Evolutionary conservation across 2,888 invertebrate species (phyloP), one percentile per base, ranked within the genome.

Genomic region (Priocnemis perturbator): DNA sequence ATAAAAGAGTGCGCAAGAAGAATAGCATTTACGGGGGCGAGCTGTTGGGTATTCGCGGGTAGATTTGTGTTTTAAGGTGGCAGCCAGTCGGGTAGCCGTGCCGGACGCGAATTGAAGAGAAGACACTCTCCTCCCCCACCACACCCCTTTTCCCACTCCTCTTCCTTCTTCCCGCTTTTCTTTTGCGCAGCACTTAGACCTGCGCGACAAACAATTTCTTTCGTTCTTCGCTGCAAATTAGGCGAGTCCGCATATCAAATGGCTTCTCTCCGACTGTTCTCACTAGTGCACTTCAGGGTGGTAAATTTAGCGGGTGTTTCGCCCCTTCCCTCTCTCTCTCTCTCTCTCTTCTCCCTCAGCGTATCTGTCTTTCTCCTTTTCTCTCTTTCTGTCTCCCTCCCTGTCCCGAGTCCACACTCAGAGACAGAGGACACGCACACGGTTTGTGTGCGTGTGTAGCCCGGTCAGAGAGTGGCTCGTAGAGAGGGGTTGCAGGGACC

Each of bases 231-330:
- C 2, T n/a, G 9, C 57, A 37, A 58, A 58, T 58, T 58, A 37
- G 58, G 19, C 58, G 45, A 45, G 15, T 37, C 58, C 30, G 17
- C 37, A 30, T 37, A 21, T 58, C 60, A 60, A 68, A 64, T 61
- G 53, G 60, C 61, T 64, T 45, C 17, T 47, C 48, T 57, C 19
- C 37, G 7, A 50, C 37, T 53, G 19, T 53, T 60, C 20, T 62
- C 52, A 55, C 20, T n/a, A 55, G 59, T 50, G 63, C 71, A 71
- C 71, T 67, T 56, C 53, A 9, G 52, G 53, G 58, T 61, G 73
- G 70, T 78, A 77, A 78, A 79, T 78, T 78, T 78, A 77, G 71
- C 76, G 67, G 74, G 76, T 66, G 76, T 74, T 74, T 67, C 68
- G 45, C 56, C 60, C 57, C 68, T 63, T 11, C 37, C 11, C 11